Evolutionary conservation across 2,888 invertebrate species (phyloP).

Genomic region (Drosophila engyochracea): DNA sequence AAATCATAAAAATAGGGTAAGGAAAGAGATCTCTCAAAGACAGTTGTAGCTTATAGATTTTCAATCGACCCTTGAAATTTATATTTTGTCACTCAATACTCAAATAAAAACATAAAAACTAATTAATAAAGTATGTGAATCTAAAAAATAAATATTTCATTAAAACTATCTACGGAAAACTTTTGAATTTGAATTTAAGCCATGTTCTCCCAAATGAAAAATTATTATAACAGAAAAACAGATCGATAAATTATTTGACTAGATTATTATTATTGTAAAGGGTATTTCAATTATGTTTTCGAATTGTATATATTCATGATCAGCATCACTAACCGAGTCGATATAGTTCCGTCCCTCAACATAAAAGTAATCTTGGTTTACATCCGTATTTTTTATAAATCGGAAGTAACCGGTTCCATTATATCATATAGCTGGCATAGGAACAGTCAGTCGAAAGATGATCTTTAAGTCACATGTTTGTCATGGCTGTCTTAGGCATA

Average conservation of each 20-base stretch:
- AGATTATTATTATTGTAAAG: neutral
- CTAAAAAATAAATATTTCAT: neutral
- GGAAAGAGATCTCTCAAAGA: neutral
- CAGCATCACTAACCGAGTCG: neutral
- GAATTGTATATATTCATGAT: neutral
- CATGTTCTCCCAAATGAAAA: neutral
- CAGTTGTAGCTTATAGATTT: neutral
- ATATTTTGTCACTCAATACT: neutral
- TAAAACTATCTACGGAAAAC: neutral
- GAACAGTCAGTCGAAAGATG: neutral
- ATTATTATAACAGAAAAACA: neutral
- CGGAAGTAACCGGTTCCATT: neutral
- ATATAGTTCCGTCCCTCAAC: neutral
- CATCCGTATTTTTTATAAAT: neutral
- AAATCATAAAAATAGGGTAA: accelerated
- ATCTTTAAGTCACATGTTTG: neutral
- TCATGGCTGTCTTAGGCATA: neutral
- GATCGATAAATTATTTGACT: neutral
- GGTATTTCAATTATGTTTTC: neutral
- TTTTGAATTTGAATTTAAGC: neutral
- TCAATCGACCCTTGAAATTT: neutral
- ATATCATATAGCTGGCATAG: neutral
- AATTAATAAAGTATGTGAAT: neutral
- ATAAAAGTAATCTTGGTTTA: neutral
- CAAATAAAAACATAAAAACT: neutral